A percentile compares a stretch with the other conserved stretches of the same genome.
These are phyloP conservation scores for Dusona sp. DNA, from an alignment of 2,888 invertebrate species.

Conservation along the genomic window DNA sequence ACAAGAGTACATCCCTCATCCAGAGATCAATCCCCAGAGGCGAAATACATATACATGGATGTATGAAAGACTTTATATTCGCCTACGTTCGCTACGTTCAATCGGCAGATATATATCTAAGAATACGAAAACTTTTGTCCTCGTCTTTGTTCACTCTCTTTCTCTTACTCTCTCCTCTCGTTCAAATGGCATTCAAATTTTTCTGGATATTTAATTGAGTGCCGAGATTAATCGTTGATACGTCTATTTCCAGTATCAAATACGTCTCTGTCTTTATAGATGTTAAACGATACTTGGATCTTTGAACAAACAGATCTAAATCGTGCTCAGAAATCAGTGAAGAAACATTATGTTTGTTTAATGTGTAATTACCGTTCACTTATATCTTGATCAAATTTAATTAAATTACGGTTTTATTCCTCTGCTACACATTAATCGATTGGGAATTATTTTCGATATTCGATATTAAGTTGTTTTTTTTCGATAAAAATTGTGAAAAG, in stretches of 20 bases:
- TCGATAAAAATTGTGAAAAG: no score
- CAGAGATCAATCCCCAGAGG: constrained; percentile 77
- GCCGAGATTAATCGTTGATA: constrained; percentile 32
- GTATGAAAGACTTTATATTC: constrained; percentile 59
- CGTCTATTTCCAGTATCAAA: constrained; percentile 38
- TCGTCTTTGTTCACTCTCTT: constrained; percentile 47
- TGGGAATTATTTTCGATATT: no score
- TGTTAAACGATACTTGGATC: constrained; percentile 5
- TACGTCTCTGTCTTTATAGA: constrained; percentile 39
- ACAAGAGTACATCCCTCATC: constrained; percentile 71
- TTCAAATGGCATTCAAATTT: constrained; percentile 16
- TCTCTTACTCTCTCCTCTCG: constrained; percentile 4
- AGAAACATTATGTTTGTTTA: background rate
- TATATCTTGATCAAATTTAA: background rate
- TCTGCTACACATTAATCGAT: background rate
- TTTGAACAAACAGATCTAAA: background rate
- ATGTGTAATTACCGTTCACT: background rate
- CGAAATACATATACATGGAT: constrained; percentile 70
- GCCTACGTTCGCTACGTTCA: constrained; percentile 52
- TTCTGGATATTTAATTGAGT: constrained; percentile 38
- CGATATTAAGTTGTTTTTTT: no score
- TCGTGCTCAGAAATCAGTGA: background rate
- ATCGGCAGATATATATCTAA: constrained; percentile 60
- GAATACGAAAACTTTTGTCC: constrained; percentile 57
- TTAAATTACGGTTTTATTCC: background rate